Evolutionary conservation across 2,888 invertebrate species (phyloP), one percentile per base, ranked within the genome.

Genomic region (Meiosimyza decipiens): DNA sequence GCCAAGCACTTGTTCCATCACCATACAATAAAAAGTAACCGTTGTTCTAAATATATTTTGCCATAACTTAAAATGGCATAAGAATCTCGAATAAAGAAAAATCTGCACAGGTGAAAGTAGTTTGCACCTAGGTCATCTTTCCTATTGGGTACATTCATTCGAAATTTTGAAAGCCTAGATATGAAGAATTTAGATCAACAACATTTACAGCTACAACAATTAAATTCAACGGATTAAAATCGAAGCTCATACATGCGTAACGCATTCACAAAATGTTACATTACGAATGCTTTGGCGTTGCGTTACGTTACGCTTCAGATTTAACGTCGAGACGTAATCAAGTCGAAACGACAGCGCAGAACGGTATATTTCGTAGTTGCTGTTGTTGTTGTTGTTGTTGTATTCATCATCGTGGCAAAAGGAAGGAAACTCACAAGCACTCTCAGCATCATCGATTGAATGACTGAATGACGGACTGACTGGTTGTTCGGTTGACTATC

Each of bases 221-320:
- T 68, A 57, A 57, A 68, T 59, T 47, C 49, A 57, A 54, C 52
- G 70, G 28, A 60, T 62, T 62, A 52, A 70, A 55, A 64, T 51
- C 64, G 64, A 64, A 64, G 64, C 51, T 64, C 64, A 64, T 51
- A 51, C 50, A 64, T 64, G 64, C 64, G 64, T 64, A 50, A 64
- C 50, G 64, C 50, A 64, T 64, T 64, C 28, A 50, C 50, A 28
- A 64, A 60, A 22, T 28, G 59, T 12, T 22, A 28, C 59, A 9
- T 18, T 64, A 47, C 18, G 63, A 40, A 40, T 40, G 40, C 40
- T 40, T 5, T 28, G 50, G 51, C 50, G 51, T 64, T 51, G 64
- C 64, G 22, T 18, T 64, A 51, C 51, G 28, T 50, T 64, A 51
- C 28, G 64, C 16, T 28, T 57, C 22, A 6, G 12, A 28, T 28